Evolutionary conservation across 2,888 invertebrate genomes (phyloP).

Genomic region (Andrena praecox): DNA sequence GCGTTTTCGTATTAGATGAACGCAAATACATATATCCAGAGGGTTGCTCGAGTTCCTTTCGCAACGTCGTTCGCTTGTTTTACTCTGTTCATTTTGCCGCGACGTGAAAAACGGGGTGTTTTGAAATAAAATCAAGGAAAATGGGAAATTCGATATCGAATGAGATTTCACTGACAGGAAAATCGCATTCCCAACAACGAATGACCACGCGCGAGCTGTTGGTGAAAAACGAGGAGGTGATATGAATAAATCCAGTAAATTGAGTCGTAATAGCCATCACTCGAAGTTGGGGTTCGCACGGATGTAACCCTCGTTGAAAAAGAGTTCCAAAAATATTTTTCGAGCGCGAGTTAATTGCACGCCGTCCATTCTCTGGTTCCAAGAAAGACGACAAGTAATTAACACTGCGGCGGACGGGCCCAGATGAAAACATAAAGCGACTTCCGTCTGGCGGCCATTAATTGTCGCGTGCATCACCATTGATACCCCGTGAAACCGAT

Average conservation of each 20-base stretch:
- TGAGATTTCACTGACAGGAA: slow-evolving; percentile 21
- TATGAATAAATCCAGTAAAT: slow-evolving; percentile 3
- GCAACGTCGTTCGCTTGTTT: slow-evolving; percentile 64
- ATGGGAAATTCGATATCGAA: background rate
- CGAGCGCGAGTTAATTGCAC: background rate
- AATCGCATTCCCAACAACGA: background rate
- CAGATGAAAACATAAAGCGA: slow-evolving; percentile 63
- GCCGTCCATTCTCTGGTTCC: slow-evolving; percentile 20
- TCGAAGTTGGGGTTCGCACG: background rate
- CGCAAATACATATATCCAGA: slow-evolving; percentile 69
- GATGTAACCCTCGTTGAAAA: background rate
- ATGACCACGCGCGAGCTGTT: background rate
- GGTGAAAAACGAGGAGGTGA: background rate
- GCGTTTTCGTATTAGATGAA: slow-evolving; percentile 57
- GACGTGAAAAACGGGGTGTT: slow-evolving; percentile 44
- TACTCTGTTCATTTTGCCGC: slow-evolving; percentile 61
- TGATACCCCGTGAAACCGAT: slow-evolving; percentile 51
- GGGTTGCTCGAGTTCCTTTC: slow-evolving; percentile 66
- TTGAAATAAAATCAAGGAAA: slow-evolving; percentile 65
- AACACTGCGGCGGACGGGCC: slow-evolving; percentile 53
- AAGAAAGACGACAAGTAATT: slow-evolving; percentile 52
- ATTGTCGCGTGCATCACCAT: slow-evolving; percentile 56
- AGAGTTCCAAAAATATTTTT: slow-evolving; percentile 6
- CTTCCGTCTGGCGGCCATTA: slow-evolving; percentile 59
- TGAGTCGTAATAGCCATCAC: background rate